Conservation (phyloP, 2,113 vertebrate species). For the Syngnathoides biaculeatus region DNA sequence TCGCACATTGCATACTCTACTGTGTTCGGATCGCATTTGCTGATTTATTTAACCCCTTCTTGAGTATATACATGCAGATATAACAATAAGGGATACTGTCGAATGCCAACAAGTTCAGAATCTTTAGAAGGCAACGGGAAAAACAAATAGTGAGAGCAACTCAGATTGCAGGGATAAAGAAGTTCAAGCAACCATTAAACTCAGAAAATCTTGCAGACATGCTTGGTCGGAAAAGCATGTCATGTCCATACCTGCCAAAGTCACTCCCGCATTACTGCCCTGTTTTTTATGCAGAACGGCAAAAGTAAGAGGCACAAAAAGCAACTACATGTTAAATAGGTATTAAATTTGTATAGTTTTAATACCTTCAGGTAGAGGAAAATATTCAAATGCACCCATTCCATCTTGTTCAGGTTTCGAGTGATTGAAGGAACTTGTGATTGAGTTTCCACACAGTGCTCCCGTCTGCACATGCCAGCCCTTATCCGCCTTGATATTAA, state of each 20-base stretch:
- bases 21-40: no score
- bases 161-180: conserved; percentile 32
- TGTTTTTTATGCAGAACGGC: conserved; percentile 65
- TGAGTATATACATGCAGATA: neutral
- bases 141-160: conserved; percentile 24
- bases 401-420: conserved; percentile 73
- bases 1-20: no score
- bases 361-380: conserved; percentile 82
- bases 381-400: conserved; percentile 85
- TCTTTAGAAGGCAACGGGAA: conserved; percentile 18
- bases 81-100: neutral
- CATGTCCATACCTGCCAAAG: conserved; percentile 80
- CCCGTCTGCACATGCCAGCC: conserved; percentile 78
- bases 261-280: conserved; percentile 75
- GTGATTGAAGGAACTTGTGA: conserved; percentile 97
- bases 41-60: neutral
- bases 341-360: conserved; percentile 85
- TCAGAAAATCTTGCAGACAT: conserved; percentile 46
- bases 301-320: conserved; percentile 76
- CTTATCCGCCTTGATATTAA: conserved; percentile 90
- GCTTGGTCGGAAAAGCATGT: conserved; percentile 77
- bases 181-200: conserved; percentile 52
- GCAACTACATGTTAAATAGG: conserved; percentile 82
- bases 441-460: conserved; percentile 88
- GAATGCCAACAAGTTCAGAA: neutral